A percentile compares a stretch with the other conserved stretches of the same genome.
phyloP scores from a whole-genome alignment of 2,113 vertebrate genomes.

The Nesogale talazaci region DNA sequence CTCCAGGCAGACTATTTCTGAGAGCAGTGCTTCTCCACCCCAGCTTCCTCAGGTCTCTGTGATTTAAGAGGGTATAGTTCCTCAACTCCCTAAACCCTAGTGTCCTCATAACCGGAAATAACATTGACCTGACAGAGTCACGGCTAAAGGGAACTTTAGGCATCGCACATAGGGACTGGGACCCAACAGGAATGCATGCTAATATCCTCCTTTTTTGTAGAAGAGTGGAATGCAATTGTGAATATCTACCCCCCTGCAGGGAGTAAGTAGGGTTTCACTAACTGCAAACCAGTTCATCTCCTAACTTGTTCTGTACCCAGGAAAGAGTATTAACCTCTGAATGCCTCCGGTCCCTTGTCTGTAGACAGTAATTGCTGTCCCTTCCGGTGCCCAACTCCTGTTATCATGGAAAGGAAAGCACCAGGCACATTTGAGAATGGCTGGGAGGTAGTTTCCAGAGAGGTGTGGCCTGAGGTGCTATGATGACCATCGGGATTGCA shows the following conservation, averaged over 20 bases:
- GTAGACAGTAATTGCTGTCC: slow-evolving; percentile 65
- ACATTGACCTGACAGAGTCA: neutral
- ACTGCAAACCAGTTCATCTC: slow-evolving; percentile 5
- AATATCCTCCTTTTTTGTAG: neutral
- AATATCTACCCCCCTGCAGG: neutral
- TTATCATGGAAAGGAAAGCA: slow-evolving; percentile 35
- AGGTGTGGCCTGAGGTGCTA: slow-evolving; percentile 45
- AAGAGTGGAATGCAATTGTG: neutral
- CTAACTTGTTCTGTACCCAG: neutral
- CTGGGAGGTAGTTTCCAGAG: slow-evolving; percentile 48
- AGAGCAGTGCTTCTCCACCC: neutral
- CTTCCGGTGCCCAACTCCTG: slow-evolving; percentile 55
- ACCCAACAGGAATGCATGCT: neutral
- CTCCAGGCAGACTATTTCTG: neutral
- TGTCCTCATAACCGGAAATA: neutral
- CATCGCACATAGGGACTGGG: neutral
- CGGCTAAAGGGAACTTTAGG: neutral
- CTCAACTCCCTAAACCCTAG: neutral
- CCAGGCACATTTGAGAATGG: neutral
- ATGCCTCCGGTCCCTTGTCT: slow-evolving; percentile 67
- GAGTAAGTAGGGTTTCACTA: slow-evolving; percentile 47
- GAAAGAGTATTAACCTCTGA: slow-evolving; percentile 74
- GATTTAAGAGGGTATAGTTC: neutral
- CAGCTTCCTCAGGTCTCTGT: neutral
- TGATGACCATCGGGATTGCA: slow-evolving; percentile 66